Evolutionary conservation across 2,113 vertebrate species (phyloP).

Genomic region (Trichechus manatus): DNA sequence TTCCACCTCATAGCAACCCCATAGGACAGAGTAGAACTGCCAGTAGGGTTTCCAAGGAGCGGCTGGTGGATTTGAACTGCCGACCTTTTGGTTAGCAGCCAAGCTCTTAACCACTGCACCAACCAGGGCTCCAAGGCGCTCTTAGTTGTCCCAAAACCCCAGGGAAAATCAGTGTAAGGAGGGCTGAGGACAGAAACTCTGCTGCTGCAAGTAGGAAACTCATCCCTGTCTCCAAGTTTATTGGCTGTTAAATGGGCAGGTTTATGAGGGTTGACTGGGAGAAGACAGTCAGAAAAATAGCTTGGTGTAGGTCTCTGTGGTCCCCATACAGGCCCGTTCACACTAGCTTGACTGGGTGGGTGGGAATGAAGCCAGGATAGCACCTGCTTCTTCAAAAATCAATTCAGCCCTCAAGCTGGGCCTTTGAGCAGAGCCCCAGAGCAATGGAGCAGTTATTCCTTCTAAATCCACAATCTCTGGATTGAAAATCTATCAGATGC

Average conservation of each 20-base stretch:
- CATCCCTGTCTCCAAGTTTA: neutral
- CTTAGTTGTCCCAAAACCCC: neutral
- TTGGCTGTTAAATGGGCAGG: neutral
- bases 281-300: neutral
- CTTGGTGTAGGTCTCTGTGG: neutral
- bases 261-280: neutral
- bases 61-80: too few relatives aligned
- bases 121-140: neutral
- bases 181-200: neutral
- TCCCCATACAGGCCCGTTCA: fast-evolving
- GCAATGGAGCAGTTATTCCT: neutral
- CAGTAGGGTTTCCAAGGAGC: too few relatives aligned
- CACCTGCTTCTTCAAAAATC: neutral
- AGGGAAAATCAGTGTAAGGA: neutral
- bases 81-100: too few relatives aligned
- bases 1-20: too few relatives aligned
- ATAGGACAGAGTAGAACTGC: too few relatives aligned
- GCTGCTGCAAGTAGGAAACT: conserved; percentile 1
- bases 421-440: neutral
- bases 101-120: too few relatives aligned
- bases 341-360: neutral
- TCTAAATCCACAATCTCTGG: neutral
- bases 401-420: neutral
- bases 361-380: neutral
- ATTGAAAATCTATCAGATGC: neutral